Evolutionary conservation across 2,797 vertebrate genomes (phyloP).

Genomic region (Muscicapa comitata): DNA sequence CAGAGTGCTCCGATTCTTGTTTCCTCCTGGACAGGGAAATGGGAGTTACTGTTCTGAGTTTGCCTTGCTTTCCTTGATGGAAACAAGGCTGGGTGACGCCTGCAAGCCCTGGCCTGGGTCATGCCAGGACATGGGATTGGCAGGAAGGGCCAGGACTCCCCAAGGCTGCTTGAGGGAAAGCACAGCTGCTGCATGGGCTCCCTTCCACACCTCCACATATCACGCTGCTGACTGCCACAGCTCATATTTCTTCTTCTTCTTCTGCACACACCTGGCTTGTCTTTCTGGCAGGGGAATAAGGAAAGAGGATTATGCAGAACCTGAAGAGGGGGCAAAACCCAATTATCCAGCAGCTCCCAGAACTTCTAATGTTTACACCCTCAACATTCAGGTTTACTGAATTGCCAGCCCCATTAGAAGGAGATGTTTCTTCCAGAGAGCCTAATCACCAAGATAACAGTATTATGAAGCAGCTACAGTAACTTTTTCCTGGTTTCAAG

Average conservation of each 20-base stretch:
- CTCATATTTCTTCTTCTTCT: background rate
- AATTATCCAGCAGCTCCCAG: background rate
- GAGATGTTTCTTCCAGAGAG: background rate
- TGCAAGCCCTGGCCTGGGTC: background rate
- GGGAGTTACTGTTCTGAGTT: rapidly evolving
- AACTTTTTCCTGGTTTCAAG: background rate
- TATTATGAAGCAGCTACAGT: background rate
- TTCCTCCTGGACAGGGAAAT: background rate
- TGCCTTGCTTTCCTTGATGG: background rate
- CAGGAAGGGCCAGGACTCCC: background rate
- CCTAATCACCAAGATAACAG: background rate
- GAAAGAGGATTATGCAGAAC: background rate
- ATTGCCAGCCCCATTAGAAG: background rate
- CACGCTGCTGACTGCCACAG: background rate
- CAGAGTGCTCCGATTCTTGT: background rate
- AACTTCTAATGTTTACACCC: background rate
- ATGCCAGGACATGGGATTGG: background rate
- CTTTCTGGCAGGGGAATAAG: background rate
- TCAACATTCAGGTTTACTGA: background rate
- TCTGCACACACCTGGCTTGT: background rate
- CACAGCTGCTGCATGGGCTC: background rate
- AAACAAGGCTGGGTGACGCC: background rate
- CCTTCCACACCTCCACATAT: background rate
- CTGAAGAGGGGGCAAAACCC: background rate
- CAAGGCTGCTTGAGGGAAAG: background rate